Base-by-base conservation (phyloP, 2,797 vertebrate species). In the Peromyscus attwateri region DNA sequence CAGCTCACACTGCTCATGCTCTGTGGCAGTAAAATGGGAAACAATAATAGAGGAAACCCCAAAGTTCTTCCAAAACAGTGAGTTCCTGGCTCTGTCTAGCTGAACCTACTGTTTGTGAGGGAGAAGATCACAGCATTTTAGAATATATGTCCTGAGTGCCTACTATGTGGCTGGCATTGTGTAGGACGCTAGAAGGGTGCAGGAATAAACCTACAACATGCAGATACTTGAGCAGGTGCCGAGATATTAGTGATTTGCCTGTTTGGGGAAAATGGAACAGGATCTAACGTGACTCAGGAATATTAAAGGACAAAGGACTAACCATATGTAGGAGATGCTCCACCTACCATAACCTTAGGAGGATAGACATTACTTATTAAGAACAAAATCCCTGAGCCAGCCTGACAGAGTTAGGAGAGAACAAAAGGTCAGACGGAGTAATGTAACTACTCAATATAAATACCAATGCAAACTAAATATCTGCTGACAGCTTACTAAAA, bases 381-480 rank as follows among this genome's bases (percentile, higher is more conserved):
- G 82, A 93, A 52, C 31, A 95, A 88, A 91, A 92, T 68, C 49
- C 84, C 29, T 29, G 25, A 49, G 40, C 27, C 37, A 46, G 12
- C 14, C 37, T 85, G 82, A 55, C 27, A 81, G 60, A 92, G 68
- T 40, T 87, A 71, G 64, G 13, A 80, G 87, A 83, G 27, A 92
- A 29, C 0, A 55, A 79, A 92, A 81, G 52, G 21, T 89, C 55
- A 87, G 29, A 90, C 34, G 73, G n/a, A 85, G 37, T 70, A 62
- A 4, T 37, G 29, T 81, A 93, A 87, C 6, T 49, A 7, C 23
- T 55, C 43, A 49, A 1, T 52, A 34, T 84, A 91, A 92, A 37
- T 40, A 70, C 19, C 37, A n/a, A 81, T 77, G 23, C n/a, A 95
- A 94, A 95, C 3, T 75, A 68, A 96, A 4, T 80, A 77, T 80